Percentiles rank a stretch among this genome's conserved stretches.
These are phyloP conservation scores for Fragum fragum DNA, from an alignment of 2,888 invertebrate genomes.

Conservation along the genomic window DNA sequence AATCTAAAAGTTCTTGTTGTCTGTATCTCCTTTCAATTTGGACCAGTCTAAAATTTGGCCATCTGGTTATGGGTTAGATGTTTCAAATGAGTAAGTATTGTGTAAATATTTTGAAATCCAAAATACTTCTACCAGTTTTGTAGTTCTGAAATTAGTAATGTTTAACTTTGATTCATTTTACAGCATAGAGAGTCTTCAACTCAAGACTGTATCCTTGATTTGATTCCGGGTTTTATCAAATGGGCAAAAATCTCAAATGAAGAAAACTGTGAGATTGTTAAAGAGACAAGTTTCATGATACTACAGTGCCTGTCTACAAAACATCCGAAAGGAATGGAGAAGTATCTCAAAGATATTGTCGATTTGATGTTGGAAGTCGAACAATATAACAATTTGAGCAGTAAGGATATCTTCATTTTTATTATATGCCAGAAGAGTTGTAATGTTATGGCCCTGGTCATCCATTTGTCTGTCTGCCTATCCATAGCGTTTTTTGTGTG, in stretches of 20 bases:
- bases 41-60: too few species aligned
- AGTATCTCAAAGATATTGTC: slow-evolving; percentile 31
- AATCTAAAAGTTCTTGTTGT: too few species aligned
- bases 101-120: too few species aligned
- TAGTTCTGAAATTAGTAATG: too few species aligned
- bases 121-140: too few species aligned
- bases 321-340: slow-evolving; percentile 25
- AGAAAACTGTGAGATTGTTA: slow-evolving; percentile 34
- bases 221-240: slow-evolving; percentile 31
- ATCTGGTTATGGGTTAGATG: too few species aligned
- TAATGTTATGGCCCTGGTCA: too few species aligned
- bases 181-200: slow-evolving; percentile 42
- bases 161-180: slow-evolving; percentile 18
- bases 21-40: too few species aligned
- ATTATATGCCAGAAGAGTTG: too few species aligned
- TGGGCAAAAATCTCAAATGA: slow-evolving; percentile 44
- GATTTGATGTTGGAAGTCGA: slow-evolving; percentile 35
- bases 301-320: background rate
- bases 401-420: slow-evolving; percentile 27
- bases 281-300: slow-evolving; percentile 18
- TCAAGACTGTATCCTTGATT: slow-evolving; percentile 23
- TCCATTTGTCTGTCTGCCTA: too few species aligned
- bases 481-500: too few species aligned
- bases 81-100: too few species aligned
- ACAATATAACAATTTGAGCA: background rate